Percentiles rank a stretch among this genome's conserved stretches.
Conservation (phyloP, 2,797 vertebrate species). For the Chelon labrosus region DNA sequence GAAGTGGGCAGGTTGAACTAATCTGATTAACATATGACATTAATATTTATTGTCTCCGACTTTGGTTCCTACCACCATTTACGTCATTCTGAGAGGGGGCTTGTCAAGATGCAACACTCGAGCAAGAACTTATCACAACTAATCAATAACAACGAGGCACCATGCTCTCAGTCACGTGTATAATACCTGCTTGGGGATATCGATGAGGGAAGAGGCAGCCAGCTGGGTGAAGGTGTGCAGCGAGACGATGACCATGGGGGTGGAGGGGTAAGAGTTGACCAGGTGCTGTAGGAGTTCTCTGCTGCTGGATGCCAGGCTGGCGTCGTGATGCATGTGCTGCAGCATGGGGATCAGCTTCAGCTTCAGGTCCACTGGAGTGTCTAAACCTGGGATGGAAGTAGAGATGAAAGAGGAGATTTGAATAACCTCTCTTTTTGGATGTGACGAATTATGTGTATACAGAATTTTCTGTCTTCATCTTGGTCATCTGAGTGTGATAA, state of each 20-base stretch:
- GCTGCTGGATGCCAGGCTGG: conserved; percentile 93
- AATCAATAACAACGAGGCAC: background rate
- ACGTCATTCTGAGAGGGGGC: no score
- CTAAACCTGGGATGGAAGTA: conserved; percentile 84
- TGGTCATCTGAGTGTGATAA: background rate
- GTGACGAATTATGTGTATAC: background rate
- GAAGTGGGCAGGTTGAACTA: no score
- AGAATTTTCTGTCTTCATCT: background rate
- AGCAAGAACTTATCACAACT: no score
- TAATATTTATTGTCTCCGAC: no score
- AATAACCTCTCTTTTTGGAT: background rate
- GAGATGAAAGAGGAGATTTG: background rate
- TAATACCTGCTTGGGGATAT: conserved; percentile 96
- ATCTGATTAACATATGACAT: no score
- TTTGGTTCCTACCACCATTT: no score
- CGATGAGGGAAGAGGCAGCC: conserved; percentile 94
- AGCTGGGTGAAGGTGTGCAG: conserved; percentile 97
- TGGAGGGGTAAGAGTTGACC: conserved; percentile 95
- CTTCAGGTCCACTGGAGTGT: conserved; percentile 96
- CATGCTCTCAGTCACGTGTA: background rate
- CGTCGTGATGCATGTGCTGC: conserved; percentile 98
- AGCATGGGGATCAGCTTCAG: conserved; percentile 96
- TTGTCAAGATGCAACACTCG: no score
- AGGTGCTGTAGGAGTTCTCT: conserved; percentile 94
- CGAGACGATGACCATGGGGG: conserved; percentile 96